Evolutionary conservation across 2,888 invertebrate genomes (phyloP).

Genomic region (Yponomeuta plumbellus): DNA sequence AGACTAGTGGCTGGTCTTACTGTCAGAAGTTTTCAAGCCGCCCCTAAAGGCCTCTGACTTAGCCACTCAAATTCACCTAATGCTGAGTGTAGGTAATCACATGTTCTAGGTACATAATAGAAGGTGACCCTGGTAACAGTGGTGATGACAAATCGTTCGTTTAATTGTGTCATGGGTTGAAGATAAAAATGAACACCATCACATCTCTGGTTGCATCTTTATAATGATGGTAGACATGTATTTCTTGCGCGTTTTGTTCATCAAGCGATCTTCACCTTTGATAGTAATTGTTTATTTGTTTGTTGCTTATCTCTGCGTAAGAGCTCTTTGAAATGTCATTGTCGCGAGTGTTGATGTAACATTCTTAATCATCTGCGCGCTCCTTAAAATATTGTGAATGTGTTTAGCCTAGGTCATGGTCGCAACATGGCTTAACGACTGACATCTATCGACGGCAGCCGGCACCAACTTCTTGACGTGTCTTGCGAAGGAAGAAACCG

Average conservation of each 20-base stretch:
- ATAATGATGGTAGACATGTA: neutral
- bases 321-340: neutral
- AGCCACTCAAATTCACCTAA: too few species aligned
- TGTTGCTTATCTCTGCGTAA: neutral
- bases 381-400: neutral
- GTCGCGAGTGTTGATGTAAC: neutral
- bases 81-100: neutral
- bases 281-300: neutral
- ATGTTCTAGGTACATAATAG: neutral
- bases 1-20: too few species aligned
- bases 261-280: neutral
- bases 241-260: neutral
- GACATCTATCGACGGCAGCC: too few species aligned
- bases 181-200: neutral
- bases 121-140: neutral
- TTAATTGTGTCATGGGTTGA: neutral
- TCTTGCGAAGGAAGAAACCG: too few species aligned
- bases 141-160: neutral
- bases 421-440: too few species aligned
- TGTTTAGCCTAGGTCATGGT: neutral
- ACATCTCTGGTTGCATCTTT: neutral
- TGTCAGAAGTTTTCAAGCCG: too few species aligned
- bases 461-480: too few species aligned
- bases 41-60: too few species aligned
- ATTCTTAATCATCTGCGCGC: neutral